Evolutionary conservation across 2,888 invertebrate species (phyloP).

Genomic region (Drosophila acutilabella): DNA sequence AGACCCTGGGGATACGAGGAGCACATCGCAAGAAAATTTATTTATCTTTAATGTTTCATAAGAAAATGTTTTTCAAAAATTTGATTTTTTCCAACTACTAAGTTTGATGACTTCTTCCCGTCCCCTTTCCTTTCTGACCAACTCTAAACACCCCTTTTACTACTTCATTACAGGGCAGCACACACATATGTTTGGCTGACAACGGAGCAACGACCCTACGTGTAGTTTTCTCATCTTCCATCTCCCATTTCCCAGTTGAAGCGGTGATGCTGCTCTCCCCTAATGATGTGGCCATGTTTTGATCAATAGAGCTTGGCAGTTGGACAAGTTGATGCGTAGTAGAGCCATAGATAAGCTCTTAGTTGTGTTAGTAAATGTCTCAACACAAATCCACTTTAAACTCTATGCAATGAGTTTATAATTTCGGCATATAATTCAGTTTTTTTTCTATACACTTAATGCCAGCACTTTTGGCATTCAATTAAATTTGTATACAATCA

Average conservation of each 20-base stretch:
- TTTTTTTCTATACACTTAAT: conserved; percentile 7
- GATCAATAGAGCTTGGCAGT: conserved; percentile 54
- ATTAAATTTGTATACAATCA: conserved; percentile 15
- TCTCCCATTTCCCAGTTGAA: conserved; percentile 1
- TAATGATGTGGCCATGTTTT: conserved; percentile 70
- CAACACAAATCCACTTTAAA: background rate
- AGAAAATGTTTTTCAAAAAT: too few relatives aligned
- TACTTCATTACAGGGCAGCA: conserved; percentile 2
- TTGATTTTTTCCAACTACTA: too few relatives aligned
- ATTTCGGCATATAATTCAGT: conserved; percentile 15
- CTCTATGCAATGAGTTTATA: background rate
- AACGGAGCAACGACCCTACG: conserved; percentile 50
- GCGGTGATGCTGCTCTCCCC: conserved; percentile 14
- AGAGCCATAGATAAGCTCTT: conserved; percentile 40
- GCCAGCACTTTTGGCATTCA: conserved; percentile 4
- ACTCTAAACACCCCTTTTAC: background rate
- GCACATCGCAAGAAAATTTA: too few relatives aligned
- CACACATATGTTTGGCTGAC: conserved; percentile 67
- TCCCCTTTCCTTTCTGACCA: background rate
- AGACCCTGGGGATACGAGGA: too few relatives aligned
- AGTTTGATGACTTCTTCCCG: too few relatives aligned
- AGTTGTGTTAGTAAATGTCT: conserved; percentile 11
- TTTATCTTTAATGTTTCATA: too few relatives aligned
- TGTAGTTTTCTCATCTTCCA: background rate
- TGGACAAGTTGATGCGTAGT: conserved; percentile 47